Evolutionary conservation across 2,888 invertebrate genomes (phyloP).

Genomic region (Stratiomys singularior): DNA sequence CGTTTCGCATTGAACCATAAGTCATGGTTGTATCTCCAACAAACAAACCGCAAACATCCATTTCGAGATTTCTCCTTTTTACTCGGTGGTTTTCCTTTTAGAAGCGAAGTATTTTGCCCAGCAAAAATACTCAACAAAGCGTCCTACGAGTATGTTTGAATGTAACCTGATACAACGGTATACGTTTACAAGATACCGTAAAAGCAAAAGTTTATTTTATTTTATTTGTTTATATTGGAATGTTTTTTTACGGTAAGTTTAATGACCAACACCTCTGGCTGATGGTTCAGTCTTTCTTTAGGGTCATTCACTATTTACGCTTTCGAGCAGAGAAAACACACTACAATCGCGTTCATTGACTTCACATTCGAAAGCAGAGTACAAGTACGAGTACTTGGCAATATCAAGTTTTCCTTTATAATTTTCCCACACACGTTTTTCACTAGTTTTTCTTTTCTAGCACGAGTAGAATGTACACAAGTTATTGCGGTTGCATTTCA

Average conservation of each 20-base stretch:
- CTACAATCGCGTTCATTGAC: conserved; percentile 52
- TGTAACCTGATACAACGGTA: conserved; percentile 22
- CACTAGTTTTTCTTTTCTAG: not conserved
- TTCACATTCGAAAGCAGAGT: conserved; percentile 7
- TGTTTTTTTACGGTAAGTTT: not conserved
- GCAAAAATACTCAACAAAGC: conserved; percentile 4
- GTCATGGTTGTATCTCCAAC: conserved; percentile 68
- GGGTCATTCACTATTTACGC: conserved; percentile 14
- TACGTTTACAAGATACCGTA: conserved; percentile 34
- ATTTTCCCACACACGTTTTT: not conserved
- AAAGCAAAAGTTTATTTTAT: not conserved
- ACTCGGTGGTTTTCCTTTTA: not conserved
- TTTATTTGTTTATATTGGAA: conserved; percentile 8
- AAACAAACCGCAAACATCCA: conserved; percentile 69
- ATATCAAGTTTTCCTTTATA: not conserved
- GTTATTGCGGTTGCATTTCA: too few species aligned
- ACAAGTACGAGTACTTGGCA: not conserved
- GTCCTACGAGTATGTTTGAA: not conserved
- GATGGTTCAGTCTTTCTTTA: not conserved
- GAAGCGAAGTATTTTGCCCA: not conserved
- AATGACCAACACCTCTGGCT: not conserved
- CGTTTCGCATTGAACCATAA: conserved; percentile 66
- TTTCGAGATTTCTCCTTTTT: conserved; percentile 54
- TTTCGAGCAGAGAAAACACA: conserved; percentile 31
- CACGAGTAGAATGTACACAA: not conserved